phyloP scores from a whole-genome alignment of 2,888 invertebrate species.

The Halictus ligatus region DNA sequence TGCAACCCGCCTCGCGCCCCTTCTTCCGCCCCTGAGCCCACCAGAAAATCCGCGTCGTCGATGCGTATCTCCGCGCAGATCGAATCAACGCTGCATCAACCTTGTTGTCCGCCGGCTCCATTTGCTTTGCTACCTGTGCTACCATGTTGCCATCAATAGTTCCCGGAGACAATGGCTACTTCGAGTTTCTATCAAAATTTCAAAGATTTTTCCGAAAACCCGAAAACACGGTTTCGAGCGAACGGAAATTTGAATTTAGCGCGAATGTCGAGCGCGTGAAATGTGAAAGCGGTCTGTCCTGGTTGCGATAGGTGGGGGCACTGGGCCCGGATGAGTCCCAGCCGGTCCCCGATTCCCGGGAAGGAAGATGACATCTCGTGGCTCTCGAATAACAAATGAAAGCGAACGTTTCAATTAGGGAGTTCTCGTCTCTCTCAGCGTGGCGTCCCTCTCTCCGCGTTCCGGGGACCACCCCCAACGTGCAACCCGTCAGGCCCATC shows the following conservation, averaged over 20 bases:
- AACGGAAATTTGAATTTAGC: neutral
- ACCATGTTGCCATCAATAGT: neutral
- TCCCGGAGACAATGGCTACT: neutral
- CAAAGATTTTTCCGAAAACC: neutral
- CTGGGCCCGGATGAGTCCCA: neutral
- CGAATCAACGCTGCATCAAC: constrained; percentile 48
- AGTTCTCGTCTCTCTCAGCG: constrained; percentile 80
- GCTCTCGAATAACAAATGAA: constrained; percentile 79
- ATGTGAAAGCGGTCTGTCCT: neutral
- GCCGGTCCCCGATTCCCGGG: constrained; percentile 39
- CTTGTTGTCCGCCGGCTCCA: constrained; percentile 49
- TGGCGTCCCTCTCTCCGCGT: constrained; percentile 68
- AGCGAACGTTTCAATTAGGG: constrained; percentile 81
- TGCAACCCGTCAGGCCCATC: constrained; percentile 39
- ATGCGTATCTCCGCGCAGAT: constrained; percentile 54
- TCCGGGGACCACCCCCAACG: constrained; percentile 75
- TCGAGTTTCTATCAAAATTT: neutral
- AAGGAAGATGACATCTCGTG: constrained; percentile 77
- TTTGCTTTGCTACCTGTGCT: constrained; percentile 51
- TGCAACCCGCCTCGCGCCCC: constrained; percentile 60
- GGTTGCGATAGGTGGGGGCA: neutral
- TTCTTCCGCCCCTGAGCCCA: constrained; percentile 38
- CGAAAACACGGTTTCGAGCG: neutral
- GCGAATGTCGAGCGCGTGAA: neutral
- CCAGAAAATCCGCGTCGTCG: constrained; percentile 65